Base-by-base conservation (phyloP, 2,888 invertebrate genomes). In the Spodoptera littoralis region DNA sequence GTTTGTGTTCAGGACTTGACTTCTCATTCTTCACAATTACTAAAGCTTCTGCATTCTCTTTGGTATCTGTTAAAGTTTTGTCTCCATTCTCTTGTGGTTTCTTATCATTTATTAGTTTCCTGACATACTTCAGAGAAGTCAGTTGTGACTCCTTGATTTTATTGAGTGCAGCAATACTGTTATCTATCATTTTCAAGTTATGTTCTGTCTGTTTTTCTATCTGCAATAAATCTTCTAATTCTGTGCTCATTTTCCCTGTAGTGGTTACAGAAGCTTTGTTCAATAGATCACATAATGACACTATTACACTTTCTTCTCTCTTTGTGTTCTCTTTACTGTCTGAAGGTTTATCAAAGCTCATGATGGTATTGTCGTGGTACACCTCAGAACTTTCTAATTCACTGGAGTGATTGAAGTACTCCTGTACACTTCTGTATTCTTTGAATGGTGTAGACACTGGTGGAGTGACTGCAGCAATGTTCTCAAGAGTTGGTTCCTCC, bases 371-470 rank as follows among this genome's bases (percentile, higher is more conserved):
- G 53, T 92, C 89, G 65, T 88, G 79, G 51, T 79, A 82, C 0
- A 79, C 47, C 0, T 72, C 77, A 42, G 89, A 89, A 59, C 70
- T 88, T 8, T 91, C 90, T 13, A 83, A 51, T 54, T 84, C 80
- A 79, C 83, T 86, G 0, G 91, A 90, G 55, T 90, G 84, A 54
- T 89, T 88, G 30, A 91, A 91, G 60, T 80, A 90, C 12, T 93
- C 90, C 44, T 87, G 76, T 4, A 92, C 84, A 80, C 84, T 90
- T 73, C 91, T 86, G 70, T 91, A 91, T 45, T 91, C 87, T 77
- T 85, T 88, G 70, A 93, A 93, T 11, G 93, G 93, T 46, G 92
- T 93, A 0, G 93, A 93, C 6, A 84, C 84, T 0, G 90, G 90
- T 36, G 90, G 92, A 8, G 91, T 86, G 0, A 88, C 82, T 68